Percentiles rank a stretch among this genome's conserved stretches.
These are phyloP conservation scores for Synanthedon myopaeformis DNA, from an alignment of 2,888 invertebrate species.

Conservation along the genomic window DNA sequence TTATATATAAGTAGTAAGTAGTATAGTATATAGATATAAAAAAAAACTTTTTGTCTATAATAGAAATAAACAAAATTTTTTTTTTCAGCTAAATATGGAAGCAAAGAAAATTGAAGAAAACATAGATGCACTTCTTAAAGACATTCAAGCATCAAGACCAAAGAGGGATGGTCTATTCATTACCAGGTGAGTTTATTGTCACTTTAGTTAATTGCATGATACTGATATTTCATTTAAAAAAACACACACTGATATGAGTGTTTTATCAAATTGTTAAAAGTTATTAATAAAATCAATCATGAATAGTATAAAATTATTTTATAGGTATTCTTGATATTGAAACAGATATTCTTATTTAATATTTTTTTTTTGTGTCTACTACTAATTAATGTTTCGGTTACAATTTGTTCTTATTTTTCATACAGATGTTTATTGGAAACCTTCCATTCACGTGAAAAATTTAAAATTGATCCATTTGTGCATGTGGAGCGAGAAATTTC, in stretches of 20 bases:
- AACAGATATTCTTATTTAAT: neutral
- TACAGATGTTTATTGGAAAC: constrained; percentile 54
- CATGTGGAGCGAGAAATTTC: constrained; percentile 49
- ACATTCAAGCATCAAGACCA: constrained; percentile 74
- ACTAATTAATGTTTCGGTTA: neutral
- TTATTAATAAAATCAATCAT: too few relatives aligned
- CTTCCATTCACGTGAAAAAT: constrained; percentile 60
- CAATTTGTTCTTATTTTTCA: constrained; percentile 9
- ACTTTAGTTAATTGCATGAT: too few relatives aligned
- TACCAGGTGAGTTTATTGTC: constrained; percentile 54
- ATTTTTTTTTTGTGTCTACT: too few relatives aligned
- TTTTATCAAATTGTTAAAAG: too few relatives aligned
- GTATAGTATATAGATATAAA: too few relatives aligned
- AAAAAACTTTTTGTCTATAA: neutral
- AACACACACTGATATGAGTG: too few relatives aligned
- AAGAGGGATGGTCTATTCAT: constrained; percentile 79
- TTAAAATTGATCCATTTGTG: constrained; percentile 76
- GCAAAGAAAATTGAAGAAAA: constrained; percentile 78
- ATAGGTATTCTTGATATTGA: neutral
- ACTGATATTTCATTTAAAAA: too few relatives aligned
- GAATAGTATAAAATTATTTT: too few relatives aligned
- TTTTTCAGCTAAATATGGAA: constrained; percentile 80
- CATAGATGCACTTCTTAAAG: constrained; percentile 73
- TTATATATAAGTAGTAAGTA: too few relatives aligned
- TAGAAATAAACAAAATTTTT: neutral